phyloP scores from a whole-genome alignment of 2,888 invertebrate species.

The Lithosia quadra region DNA sequence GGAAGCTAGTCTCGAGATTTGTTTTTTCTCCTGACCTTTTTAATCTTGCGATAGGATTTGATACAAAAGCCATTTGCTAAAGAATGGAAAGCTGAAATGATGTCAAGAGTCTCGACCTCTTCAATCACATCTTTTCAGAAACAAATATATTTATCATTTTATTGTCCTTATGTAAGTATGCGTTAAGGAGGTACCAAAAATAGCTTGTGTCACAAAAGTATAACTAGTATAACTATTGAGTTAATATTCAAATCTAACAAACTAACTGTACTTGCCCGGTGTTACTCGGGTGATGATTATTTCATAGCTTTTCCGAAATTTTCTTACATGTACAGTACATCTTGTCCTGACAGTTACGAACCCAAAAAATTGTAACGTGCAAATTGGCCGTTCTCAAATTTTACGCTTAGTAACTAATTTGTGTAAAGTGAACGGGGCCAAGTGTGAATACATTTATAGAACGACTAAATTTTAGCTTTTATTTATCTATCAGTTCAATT shows the following conservation, averaged over 20 bases:
- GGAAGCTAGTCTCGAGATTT: conserved; percentile 12
- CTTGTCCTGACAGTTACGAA: not conserved
- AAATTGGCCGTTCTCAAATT: not conserved
- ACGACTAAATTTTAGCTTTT: no score
- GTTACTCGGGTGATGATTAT: no score
- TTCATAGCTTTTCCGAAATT: not conserved
- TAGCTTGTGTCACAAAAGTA: not conserved
- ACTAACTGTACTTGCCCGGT: no score
- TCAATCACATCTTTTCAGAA: conserved; percentile 42
- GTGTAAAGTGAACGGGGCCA: not conserved
- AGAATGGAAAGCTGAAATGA: conserved; percentile 36
- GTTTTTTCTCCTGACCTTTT: conserved; percentile 19
- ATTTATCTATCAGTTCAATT: no score
- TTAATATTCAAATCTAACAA: not conserved
- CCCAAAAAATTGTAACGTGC: not conserved
- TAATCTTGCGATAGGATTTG: conserved; percentile 31
- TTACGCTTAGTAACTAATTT: not conserved
- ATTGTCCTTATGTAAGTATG: conserved; percentile 3
- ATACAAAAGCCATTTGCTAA: conserved; percentile 39
- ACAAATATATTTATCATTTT: conserved; percentile 32
- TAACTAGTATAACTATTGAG: not conserved
- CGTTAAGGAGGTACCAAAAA: not conserved
- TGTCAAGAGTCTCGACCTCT: conserved; percentile 36
- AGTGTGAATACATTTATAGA: not conserved
- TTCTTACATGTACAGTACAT: not conserved